These are phyloP conservation scores for Trichomalopsis sarcophagae DNA, from an alignment of 1,140 invertebrate genomes.

Conservation along the genomic window DNA sequence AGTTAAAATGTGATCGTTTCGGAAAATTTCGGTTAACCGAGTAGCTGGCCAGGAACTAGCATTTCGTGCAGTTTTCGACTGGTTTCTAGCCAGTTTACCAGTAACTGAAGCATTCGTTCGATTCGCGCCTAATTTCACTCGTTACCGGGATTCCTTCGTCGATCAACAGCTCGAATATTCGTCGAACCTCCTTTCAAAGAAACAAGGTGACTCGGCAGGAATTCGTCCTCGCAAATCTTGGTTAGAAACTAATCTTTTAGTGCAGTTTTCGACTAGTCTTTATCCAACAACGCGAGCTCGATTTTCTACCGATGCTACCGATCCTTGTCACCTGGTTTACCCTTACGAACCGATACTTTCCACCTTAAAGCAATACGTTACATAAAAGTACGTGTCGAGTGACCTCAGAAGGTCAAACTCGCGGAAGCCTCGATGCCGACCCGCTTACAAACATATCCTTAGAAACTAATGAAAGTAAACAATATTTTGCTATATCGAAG, in stretches of 20 bases:
- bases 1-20: not conserved
- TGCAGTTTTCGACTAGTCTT: conserved; percentile 41
- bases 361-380: not conserved
- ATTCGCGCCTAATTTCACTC: not conserved
- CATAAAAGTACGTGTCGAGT: not conserved
- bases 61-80: conserved; percentile 38
- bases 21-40: not conserved
- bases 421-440: not conserved
- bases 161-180: not conserved
- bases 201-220: not conserved
- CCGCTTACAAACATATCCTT: not conserved
- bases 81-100: conserved; percentile 5
- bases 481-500: conserved; percentile 46
- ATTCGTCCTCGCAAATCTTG: conserved; percentile 22
- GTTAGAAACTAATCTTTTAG: conserved; percentile 36
- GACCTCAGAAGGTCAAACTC: not conserved
- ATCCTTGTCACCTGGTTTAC: not conserved
- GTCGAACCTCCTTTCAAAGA: not conserved
- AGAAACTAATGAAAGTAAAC: conserved; percentile 27
- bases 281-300: conserved; percentile 14
- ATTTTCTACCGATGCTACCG: not conserved
- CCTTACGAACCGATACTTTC: not conserved
- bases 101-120: not conserved
- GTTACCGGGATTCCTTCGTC: not conserved
- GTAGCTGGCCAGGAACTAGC: conserved; percentile 7